Conservation (phyloP, 2,797 vertebrate species). For the Moxostoma hubbsi region DNA sequence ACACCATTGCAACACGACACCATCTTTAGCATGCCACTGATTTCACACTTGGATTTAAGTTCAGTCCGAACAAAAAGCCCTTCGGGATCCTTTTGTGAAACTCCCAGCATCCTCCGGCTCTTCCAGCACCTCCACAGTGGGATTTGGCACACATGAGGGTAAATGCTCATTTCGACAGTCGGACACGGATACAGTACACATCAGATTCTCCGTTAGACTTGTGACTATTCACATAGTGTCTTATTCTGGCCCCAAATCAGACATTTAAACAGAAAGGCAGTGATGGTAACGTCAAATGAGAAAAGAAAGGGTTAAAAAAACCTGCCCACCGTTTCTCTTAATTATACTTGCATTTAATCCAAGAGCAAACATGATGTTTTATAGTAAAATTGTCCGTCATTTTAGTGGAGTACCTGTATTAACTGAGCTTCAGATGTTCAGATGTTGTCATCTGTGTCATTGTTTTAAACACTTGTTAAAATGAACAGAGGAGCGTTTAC, state of each 20-base stretch:
- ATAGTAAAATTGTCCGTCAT: too few relatives aligned
- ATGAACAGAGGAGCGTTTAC: too few relatives aligned
- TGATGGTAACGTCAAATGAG: too few relatives aligned
- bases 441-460: too few relatives aligned
- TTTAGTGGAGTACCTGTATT: too few relatives aligned
- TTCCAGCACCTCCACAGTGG: conserved; percentile 69
- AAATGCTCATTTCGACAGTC: conserved; percentile 55
- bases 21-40: conserved; percentile 68
- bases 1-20: conserved; percentile 39
- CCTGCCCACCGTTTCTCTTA: too few relatives aligned
- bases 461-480: too few relatives aligned
- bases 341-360: too few relatives aligned
- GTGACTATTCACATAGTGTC: background rate
- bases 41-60: conserved; percentile 77
- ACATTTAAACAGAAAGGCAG: too few relatives aligned
- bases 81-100: conserved; percentile 71
- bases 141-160: conserved; percentile 67
- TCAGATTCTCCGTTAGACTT: background rate
- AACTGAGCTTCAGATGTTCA: too few relatives aligned
- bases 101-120: conserved; percentile 69
- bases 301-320: too few relatives aligned
- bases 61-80: conserved; percentile 65
- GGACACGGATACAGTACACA: conserved; percentile 26
- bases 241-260: background rate
- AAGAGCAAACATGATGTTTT: too few relatives aligned